Conservation (phyloP, 2,888 invertebrate genomes). For the Mesodorylaimus sp. region DNA sequence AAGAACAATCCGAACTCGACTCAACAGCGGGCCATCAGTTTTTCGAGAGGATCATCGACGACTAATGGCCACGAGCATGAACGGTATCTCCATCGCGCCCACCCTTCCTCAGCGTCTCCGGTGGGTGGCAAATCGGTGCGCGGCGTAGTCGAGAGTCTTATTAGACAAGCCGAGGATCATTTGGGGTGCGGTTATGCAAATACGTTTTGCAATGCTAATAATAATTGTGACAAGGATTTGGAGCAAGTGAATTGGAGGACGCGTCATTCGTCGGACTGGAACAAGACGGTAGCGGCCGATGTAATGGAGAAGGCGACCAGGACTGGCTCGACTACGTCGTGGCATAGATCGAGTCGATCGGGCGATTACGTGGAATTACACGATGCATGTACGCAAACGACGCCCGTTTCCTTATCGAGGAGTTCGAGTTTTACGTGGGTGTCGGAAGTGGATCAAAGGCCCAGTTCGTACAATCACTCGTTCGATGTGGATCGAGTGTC, state of each 20-base stretch:
- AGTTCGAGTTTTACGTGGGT: conserved; percentile 19
- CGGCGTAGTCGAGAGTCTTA: conserved; percentile 3
- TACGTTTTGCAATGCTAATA: too few relatives aligned
- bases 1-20: too few relatives aligned
- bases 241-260: too few relatives aligned
- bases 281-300: too few relatives aligned
- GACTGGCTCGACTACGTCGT: not conserved
- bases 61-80: too few relatives aligned
- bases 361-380: too few relatives aligned
- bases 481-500: not conserved
- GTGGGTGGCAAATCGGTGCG: not conserved
- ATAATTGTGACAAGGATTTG: too few relatives aligned
- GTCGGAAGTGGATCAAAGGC: conserved; percentile 11
- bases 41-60: too few relatives aligned
- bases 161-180: not conserved
- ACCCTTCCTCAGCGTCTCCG: not conserved
- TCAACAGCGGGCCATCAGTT: too few relatives aligned
- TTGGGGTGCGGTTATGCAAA: not conserved
- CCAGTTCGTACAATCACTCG: not conserved
- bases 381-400: conserved; percentile 15
- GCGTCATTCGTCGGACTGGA: too few relatives aligned
- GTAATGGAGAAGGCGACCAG: too few relatives aligned
- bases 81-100: too few relatives aligned
- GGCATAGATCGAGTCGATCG: not conserved
- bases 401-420: conserved; percentile 15